Evolutionary conservation across 2,888 invertebrate species (phyloP).

Genomic region (Tachystola acroxantha): DNA sequence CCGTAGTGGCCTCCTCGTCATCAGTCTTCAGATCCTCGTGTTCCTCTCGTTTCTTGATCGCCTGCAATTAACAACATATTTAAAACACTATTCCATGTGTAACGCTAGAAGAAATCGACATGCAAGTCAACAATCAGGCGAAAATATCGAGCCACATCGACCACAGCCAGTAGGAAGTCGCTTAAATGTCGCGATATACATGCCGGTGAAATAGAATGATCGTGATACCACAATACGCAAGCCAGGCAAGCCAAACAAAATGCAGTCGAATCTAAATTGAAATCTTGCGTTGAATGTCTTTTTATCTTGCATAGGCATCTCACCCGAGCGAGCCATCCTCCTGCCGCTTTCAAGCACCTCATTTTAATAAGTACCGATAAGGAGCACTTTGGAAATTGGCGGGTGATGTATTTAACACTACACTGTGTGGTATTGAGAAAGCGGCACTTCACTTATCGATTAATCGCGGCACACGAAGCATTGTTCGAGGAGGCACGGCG

Average conservation of each 20-base stretch:
- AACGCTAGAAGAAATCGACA: conserved; percentile 17
- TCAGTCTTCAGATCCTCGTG: conserved; percentile 65
- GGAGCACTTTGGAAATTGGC: conserved; percentile 39
- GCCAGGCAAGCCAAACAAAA: conserved; percentile 58
- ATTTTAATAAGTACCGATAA: conserved; percentile 58
- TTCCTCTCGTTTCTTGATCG: conserved; percentile 68
- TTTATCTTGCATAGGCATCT: conserved; percentile 60
- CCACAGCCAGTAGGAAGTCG: conserved; percentile 32
- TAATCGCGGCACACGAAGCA: conserved; percentile 61
- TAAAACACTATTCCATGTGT: conserved; percentile 19
- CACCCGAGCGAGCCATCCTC: conserved; percentile 75
- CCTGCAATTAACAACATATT: conserved; percentile 48
- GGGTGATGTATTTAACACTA: conserved; percentile 54
- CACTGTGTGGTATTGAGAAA: conserved; percentile 53
- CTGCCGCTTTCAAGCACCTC: conserved; percentile 73
- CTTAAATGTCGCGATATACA: conserved; percentile 35
- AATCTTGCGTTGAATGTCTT: conserved; percentile 58
- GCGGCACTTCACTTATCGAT: conserved; percentile 65
- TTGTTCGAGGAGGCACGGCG: conserved; percentile 47
- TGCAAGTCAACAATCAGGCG: conserved; percentile 28
- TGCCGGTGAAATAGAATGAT: conserved; percentile 41
- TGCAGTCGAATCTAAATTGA: conserved; percentile 64
- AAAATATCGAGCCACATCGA: conserved; percentile 30
- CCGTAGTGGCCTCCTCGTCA: conserved; percentile 51
- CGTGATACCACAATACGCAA: conserved; percentile 49